These are phyloP conservation scores for Stenolophus ochropezus DNA, from an alignment of 2,888 invertebrate species.

Conservation along the genomic window DNA sequence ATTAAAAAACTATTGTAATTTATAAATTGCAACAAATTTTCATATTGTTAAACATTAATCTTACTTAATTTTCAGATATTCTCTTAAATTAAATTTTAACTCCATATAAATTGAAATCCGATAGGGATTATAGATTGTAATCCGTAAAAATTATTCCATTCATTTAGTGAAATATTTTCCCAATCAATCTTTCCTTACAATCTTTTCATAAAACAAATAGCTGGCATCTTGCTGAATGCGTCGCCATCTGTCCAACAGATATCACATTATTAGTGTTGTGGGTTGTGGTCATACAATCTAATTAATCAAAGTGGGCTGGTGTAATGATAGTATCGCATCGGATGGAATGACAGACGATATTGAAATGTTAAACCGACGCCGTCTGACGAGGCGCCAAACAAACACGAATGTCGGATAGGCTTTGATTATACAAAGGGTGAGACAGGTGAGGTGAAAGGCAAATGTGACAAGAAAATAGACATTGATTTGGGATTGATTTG, in stretches of 20 bases:
- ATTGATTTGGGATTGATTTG: background rate
- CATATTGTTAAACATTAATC: no score
- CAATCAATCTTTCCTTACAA: background rate
- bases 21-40: no score
- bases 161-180: background rate
- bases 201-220: slow-evolving; percentile 1
- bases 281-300: no score
- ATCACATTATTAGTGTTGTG: slow-evolving; percentile 3
- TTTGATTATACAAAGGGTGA: background rate
- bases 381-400: background rate
- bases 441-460: background rate
- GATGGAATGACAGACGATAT: background rate
- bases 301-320: background rate
- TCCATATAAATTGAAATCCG: background rate
- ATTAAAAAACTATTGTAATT: no score
- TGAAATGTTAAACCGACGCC: background rate
- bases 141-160: background rate
- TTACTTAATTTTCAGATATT: no score
- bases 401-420: background rate
- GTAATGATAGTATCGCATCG: background rate
- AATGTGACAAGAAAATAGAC: background rate
- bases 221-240: background rate
- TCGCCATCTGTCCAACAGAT: background rate
- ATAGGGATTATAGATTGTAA: background rate
- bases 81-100: background rate